Evolutionary conservation across 2,113 vertebrate species (phyloP), one percentile per base, ranked within the genome.

Genomic region (Neolamprologus longior): DNA sequence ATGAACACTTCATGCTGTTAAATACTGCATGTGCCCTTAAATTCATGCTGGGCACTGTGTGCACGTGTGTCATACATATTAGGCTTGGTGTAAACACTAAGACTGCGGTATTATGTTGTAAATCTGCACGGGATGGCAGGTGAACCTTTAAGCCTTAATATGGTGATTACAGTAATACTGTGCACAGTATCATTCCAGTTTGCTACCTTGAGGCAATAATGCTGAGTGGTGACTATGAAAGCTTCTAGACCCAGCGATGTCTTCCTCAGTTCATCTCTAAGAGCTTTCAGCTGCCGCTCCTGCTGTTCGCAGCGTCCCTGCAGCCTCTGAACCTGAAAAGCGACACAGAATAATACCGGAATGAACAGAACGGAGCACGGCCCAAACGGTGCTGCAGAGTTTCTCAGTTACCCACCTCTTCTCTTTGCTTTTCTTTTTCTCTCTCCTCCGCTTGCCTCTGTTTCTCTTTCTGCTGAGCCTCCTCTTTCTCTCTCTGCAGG

Each of bases 191-290:
- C 17, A 28, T 73, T 80, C 10, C 26, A 52, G 47, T 19, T 45
- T 10, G 5, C 28, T 93, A 95, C 98, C 98, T 98, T 98, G 54
- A 96, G 90, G 85, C 97, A 98, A 94, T 98, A 99, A 92, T 99
- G 96, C 94, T 98, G 98, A 9, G 98, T 98, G 91, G 97, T 97
- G 91, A 99, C 91, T 4, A 97, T 98, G 37, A 99, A 97, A 3
- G 97, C 97, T 26, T 98, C 97, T 83, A 99, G 97, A 85, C 97
- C 96, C 19, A 96, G 92, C 37, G 95, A 91, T 13, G 96, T 96
- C 87, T 93, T 97, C 86, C 91, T 96, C 85, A 99, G 95, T 55
- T 99, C 97, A 4, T 96, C 95, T 35, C 90, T 96, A 9, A 97
- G 88, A 13, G 85, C 88, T 82, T 91, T 94, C 52, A 99, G 92